Conservation (phyloP, 2,113 vertebrate species). For the Mormyrus iriodes region DNA sequence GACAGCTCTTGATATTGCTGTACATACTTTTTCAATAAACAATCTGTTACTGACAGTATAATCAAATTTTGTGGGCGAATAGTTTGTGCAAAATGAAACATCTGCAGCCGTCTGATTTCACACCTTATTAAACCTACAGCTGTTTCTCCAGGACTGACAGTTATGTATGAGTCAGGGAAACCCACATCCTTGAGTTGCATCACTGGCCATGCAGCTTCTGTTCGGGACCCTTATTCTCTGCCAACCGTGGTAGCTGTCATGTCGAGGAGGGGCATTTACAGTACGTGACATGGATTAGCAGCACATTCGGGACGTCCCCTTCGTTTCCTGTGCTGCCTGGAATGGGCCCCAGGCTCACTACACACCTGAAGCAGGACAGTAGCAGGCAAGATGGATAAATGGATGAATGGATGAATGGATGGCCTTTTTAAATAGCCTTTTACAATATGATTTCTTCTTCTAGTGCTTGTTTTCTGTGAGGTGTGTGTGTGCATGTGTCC, state of each 20-base stretch:
- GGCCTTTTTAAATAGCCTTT: neutral
- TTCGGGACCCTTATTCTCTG: neutral
- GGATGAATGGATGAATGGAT: neutral
- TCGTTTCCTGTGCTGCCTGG: neutral
- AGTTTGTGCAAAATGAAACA: constrained; percentile 2
- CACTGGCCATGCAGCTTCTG: neutral
- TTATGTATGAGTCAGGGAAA: neutral
- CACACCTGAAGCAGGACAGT: neutral
- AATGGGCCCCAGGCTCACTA: neutral
- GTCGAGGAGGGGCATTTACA: neutral
- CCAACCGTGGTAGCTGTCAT: neutral
- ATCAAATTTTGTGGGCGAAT: constrained; percentile 5
- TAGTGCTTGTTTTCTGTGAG: neutral
- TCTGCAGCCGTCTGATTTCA: constrained; percentile 17
- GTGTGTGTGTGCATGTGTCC: neutral
- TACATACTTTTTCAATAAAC: neutral
- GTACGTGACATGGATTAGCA: neutral
- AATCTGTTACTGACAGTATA: neutral
- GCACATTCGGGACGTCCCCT: neutral
- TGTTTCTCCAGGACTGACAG: neutral
- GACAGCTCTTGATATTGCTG: neutral
- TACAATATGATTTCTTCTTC: neutral
- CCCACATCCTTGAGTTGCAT: neutral
- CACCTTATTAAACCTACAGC: constrained; percentile 19
- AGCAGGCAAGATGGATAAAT: neutral